Evolutionary conservation across 2,797 vertebrate genomes (phyloP), one percentile per base, ranked within the genome.

Genomic region (Natrix natrix): DNA sequence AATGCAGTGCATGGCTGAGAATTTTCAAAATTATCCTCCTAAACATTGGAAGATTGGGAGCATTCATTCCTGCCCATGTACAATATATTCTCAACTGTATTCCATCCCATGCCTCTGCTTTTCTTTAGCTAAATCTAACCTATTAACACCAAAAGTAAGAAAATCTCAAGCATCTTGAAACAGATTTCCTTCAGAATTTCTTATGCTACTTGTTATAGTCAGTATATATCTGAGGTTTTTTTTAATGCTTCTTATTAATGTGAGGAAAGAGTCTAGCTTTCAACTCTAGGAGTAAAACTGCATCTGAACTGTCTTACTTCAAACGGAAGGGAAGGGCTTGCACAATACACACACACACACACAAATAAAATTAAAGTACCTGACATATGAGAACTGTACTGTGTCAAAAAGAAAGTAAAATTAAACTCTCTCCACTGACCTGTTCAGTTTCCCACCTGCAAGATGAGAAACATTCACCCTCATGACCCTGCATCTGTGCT

Each of bases 41-140:
- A 89, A 92, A 61, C 52, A 92, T 92, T 83, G 78, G 37, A 92
- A 92, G 60, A 89, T 60, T 54, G 43, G 32, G 56, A 61, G n/a
- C 20, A 8, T 61, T 14, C 43, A 83, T 48, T 8, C n/a, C 90
- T 28, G 5, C 6, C 32, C 8, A 78, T 55, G 16, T 12, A 89
- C 43, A 60, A 28, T 48, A 16, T 69, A 89, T 13, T 13, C 5
- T 8, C 22, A 11, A 16, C 32, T 32, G 14, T 60, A 22, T 55
- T 37, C 92, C 59, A 87, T 13, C 56, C 32, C n/a, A n/a, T 59
- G n/a, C 20, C 3, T 32, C 56, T 12, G 20, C 56, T 69, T 88
- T 32, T 57, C 37, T 54, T n/a, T 43, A 60, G 56, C 26, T 24
- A 54, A 83, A 89, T 6, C 7, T 48, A 59, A 32, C 26, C 3